Evolutionary conservation across 2,797 vertebrate genomes (phyloP).

Genomic region (Dermochelys coriacea): DNA sequence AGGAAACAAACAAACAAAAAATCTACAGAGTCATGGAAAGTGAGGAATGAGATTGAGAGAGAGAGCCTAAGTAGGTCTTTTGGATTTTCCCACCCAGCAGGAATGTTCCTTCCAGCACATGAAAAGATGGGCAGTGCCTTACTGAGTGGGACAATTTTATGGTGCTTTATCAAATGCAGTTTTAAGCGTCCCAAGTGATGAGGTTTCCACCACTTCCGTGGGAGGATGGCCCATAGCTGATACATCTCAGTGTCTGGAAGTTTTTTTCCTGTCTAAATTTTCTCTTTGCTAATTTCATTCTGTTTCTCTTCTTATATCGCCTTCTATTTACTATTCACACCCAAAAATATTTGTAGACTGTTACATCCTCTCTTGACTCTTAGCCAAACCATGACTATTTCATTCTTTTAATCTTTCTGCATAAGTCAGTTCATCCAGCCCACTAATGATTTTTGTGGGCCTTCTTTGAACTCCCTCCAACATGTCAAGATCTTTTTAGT

Average conservation of each 20-base stretch:
- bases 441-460: background rate
- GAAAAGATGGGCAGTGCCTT: no score
- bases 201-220: background rate
- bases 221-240: background rate
- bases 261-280: background rate
- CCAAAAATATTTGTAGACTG: background rate
- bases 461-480: background rate
- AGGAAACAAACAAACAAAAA: background rate
- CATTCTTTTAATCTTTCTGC: background rate
- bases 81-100: background rate
- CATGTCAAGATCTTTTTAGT: background rate
- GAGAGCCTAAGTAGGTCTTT: background rate
- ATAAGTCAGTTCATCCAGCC: background rate
- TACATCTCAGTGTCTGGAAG: background rate
- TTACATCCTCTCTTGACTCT: background rate
- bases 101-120: background rate
- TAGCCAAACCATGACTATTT: background rate
- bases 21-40: background rate
- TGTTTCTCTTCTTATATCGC: background rate
- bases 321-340: background rate
- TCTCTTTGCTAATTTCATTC: background rate
- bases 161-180: background rate
- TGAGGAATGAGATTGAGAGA: background rate
- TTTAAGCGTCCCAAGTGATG: background rate
- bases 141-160: background rate